Conservation (phyloP, 2,797 vertebrate species). For the Crenuchus spilurus region DNA sequence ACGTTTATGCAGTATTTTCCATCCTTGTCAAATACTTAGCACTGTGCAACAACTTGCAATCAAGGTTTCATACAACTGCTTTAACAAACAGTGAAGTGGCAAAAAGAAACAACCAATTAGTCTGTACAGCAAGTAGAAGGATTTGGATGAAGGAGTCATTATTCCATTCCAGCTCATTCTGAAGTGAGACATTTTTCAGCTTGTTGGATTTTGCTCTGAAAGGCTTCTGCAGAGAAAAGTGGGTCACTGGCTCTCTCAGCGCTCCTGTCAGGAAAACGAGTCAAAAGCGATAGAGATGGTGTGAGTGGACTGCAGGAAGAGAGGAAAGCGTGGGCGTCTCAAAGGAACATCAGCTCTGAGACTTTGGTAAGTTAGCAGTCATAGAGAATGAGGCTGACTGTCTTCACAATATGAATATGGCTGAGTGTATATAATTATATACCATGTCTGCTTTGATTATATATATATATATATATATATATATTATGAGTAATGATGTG, state of each 20-base stretch:
- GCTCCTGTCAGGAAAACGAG: constrained; percentile 31
- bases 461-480: no score
- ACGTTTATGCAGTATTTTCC: no score
- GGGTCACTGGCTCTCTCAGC: constrained; percentile 36
- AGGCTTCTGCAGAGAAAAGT: constrained; percentile 31
- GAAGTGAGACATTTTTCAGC: background rate
- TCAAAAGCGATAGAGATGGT: background rate
- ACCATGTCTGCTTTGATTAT: no score
- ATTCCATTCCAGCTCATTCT: background rate
- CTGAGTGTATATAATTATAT: no score
- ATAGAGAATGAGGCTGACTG: background rate
- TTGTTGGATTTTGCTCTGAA: constrained; percentile 18
- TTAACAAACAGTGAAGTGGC: no score
- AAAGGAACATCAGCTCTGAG: constrained; percentile 2
- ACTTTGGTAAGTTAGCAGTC: background rate
- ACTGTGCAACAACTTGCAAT: no score
- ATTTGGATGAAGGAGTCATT: background rate
- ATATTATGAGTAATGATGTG: no score
- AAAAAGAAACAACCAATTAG: background rate
- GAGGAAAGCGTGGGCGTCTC: background rate
- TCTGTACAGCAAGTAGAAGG: background rate
- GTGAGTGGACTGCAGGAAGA: constrained; percentile 21
- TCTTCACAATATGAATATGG: no score
- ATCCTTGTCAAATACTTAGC: no score
- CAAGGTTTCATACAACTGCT: background rate